Evolutionary conservation across 2,888 invertebrate species (phyloP), one percentile per base, ranked within the genome.

Genomic region (Quadriops clusia): DNA sequence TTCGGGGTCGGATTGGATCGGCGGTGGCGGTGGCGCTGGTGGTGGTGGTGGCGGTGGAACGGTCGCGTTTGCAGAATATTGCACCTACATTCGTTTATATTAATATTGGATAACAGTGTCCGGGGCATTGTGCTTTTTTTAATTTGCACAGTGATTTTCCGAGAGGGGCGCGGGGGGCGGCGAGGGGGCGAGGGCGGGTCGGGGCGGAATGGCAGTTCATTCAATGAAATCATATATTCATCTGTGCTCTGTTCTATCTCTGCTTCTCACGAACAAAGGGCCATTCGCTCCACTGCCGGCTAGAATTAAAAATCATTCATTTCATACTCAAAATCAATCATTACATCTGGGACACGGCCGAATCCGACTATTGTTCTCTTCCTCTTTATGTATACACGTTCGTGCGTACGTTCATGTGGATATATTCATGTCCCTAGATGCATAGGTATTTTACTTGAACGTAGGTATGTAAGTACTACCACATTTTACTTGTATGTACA

Each of bases 271-370:
- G 49, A 52, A 57, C 54, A 56, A 56, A 53, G 49, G 47, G 41
- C 39, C 47, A n/a, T n/a, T n/a, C n/a, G n/a, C n/a, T n/a, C n/a
- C n/a, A n/a, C n/a, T n/a, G 43, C 43, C 48, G 44, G 45, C 45
- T 47, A 51, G 48, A 59, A 60, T 60, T 60, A 60, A 60, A 60
- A 60, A 59, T 58, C 58, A 54, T 58, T 56, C 55, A 53, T 56
- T 55, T 54, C 53, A 53, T 56, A 45, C 42, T 51, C 52, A 50
- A 53, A 58, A 58, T 58, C 57, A 57, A 57, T 58, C 56, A 57
- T 52, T 51, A 49, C 54, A 36, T 36, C 36, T 36, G 36, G 30
- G n/a, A n/a, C n/a, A n/a, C n/a, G n/a, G n/a, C n/a, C n/a, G n/a
- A n/a, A n/a, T 36, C 33, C 36, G 24, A 28, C 28, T 17, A 33